These are phyloP conservation scores for Oscarella lobularis DNA, from an alignment of 37 sponge, comb jelly and placozoan species.

Conservation along the genomic window DNA sequence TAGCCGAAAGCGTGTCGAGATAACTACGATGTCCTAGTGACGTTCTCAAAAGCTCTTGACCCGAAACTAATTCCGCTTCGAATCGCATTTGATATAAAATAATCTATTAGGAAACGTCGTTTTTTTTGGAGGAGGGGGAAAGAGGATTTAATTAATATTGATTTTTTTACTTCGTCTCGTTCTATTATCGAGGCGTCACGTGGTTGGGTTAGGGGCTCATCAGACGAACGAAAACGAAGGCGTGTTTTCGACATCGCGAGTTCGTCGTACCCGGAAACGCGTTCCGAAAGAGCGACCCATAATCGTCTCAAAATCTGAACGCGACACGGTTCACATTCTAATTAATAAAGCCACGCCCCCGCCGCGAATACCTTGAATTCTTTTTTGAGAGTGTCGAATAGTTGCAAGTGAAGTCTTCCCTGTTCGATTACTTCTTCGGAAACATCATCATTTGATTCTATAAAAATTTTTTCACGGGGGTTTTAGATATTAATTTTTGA, in stretches of 20 bases:
- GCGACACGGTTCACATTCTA: background rate
- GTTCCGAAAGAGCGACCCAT: conserved; percentile 35
- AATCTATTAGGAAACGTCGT: too few species aligned
- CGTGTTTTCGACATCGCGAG: conserved; percentile 31
- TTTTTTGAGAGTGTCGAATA: conserved; percentile 39
- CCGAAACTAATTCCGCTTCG: conserved; percentile 4
- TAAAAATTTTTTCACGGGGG: too few species aligned
- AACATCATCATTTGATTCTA: too few species aligned
- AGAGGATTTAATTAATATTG: too few species aligned
- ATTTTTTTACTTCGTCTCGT: conserved; percentile 18
- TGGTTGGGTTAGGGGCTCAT: background rate
- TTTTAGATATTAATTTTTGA: background rate
- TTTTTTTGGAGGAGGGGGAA: too few species aligned
- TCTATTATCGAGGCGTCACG: conserved; percentile 8
- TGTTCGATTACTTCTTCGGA: conserved; percentile 6
- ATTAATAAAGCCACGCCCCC: too few species aligned
- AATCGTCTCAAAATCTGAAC: conserved; percentile 26
- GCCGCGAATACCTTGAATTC: conserved; percentile 62
- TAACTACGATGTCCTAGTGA: conserved; percentile 49
- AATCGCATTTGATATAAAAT: conserved; percentile 5
- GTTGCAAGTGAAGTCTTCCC: conserved; percentile 13
- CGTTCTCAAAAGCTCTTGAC: conserved; percentile 23
- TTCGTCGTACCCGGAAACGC: conserved; percentile 35
- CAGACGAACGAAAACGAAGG: conserved; percentile 5
- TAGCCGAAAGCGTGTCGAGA: conserved; percentile 32